These are phyloP conservation scores for Apamea sordens DNA, from an alignment of 2,888 invertebrate species.

Conservation along the genomic window DNA sequence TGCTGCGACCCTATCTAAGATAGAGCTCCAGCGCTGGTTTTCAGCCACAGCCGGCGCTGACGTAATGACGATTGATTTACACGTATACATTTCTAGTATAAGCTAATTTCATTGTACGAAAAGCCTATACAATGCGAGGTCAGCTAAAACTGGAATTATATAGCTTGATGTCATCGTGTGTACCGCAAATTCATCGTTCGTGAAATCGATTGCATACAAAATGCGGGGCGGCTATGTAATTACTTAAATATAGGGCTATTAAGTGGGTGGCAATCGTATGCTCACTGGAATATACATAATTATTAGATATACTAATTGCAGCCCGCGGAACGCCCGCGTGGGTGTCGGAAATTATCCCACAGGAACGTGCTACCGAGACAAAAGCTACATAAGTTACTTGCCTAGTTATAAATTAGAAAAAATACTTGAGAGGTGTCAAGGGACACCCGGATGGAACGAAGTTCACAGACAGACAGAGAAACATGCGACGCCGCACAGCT, in stretches of 20 bases:
- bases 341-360: no score
- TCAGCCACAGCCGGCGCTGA: no score
- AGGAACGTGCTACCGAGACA: no score
- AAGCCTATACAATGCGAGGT: neutral
- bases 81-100: neutral
- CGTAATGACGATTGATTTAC: no score
- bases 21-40: no score
- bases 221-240: constrained; percentile 22
- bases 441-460: no score
- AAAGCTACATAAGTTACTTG: no score
- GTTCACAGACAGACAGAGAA: no score
- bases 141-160: neutral
- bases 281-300: neutral
- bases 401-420: no score
- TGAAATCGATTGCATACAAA: constrained; percentile 37
- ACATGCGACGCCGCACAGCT: no score
- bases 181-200: constrained; percentile 17
- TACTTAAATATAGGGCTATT: constrained; percentile 19
- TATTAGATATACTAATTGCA: neutral
- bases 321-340: neutral
- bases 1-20: no score
- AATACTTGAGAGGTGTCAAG: no score
- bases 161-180: neutral
- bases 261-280: neutral
- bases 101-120: neutral